A percentile compares a stretch with the other conserved stretches of the same genome.
phyloP scores from a whole-genome alignment of 2,888 invertebrate species.

The Thysanoteuthis rhombus region DNA sequence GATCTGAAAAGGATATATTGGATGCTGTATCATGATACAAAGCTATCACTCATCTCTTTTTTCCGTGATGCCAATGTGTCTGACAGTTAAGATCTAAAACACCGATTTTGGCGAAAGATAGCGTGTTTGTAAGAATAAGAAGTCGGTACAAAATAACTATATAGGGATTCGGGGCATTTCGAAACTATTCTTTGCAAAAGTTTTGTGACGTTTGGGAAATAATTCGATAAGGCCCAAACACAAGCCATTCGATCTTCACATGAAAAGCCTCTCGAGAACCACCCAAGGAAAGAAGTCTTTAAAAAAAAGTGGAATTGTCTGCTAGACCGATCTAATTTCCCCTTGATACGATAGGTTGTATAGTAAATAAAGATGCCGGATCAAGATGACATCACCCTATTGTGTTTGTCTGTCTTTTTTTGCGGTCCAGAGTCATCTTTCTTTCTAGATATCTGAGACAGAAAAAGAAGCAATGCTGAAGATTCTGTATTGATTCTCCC shows the following conservation, averaged over 20 bases:
- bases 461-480: not conserved
- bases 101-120: too few relatives aligned
- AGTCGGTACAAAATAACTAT: too few relatives aligned
- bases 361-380: not conserved
- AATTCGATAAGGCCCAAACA: not conserved
- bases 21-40: too few relatives aligned
- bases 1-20: too few relatives aligned
- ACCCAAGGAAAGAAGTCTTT: not conserved
- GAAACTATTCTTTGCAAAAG: not conserved
- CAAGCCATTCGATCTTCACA: not conserved
- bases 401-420: not conserved
- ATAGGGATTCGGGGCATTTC: not conserved
- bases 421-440: not conserved
- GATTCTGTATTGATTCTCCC: not conserved
- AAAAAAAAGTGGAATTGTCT: not conserved
- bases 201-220: not conserved
- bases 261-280: not conserved
- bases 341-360: not conserved
- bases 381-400: not conserved
- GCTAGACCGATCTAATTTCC: not conserved
- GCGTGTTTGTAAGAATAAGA: too few relatives aligned
- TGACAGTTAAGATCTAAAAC: too few relatives aligned
- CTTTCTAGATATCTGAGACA: not conserved
- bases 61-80: too few relatives aligned
- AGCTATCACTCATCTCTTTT: too few relatives aligned